Base-by-base conservation (phyloP, 2,888 invertebrate genomes). In the Ectemnius lituratus region DNA sequence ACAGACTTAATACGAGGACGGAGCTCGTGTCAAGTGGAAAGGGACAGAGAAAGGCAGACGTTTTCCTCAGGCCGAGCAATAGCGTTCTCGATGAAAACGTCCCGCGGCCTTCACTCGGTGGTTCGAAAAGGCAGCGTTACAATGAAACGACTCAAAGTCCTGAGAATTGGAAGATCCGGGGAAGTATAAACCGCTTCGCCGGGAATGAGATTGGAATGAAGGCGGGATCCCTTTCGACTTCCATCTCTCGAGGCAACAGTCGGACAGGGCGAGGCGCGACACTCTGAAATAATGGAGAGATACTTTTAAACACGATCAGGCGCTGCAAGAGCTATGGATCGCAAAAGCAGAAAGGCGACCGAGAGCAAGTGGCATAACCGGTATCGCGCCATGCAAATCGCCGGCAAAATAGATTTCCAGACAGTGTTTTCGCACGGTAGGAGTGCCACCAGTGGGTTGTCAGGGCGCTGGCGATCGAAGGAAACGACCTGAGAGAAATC, bases 141-240 rank as follows among this genome's bases (percentile, higher is more conserved):
- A 18, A 57, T 28, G 28, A 8, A 28, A n/a, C 46, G 45, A 28
- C n/a, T 27, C 20, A 16, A 65, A 23, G 27, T 70, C 57, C 62
- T 57, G 70, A 58, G 65, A 65, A 70, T 70, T 56, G 65, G 61
- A 70, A 45, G 66, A 70, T 57, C 62, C 20, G 23, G 11, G 18
- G 20, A 46, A 18, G 28, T 49, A 56, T 67, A 67, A 67, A 61
- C 67, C 23, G 61, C 67, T 67, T 62, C 52, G 20, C 11, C 45
- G 14, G 57, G 23, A 57, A 56, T n/a, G 64, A 56, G 64, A 49
- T 27, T 23, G 47, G 47, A 62, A 62, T 47, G 23, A 62, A 62
- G 62, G n/a, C 37, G 49, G n/a, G 47, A 20, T 46, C 18, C 47
- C 47, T 62, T 46, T 20, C 46, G 47, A 14, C 23, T 23, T 62